phyloP scores from a whole-genome alignment of 92 coral and sea anemone species.

The Zoanthus sansibaricus region DNA sequence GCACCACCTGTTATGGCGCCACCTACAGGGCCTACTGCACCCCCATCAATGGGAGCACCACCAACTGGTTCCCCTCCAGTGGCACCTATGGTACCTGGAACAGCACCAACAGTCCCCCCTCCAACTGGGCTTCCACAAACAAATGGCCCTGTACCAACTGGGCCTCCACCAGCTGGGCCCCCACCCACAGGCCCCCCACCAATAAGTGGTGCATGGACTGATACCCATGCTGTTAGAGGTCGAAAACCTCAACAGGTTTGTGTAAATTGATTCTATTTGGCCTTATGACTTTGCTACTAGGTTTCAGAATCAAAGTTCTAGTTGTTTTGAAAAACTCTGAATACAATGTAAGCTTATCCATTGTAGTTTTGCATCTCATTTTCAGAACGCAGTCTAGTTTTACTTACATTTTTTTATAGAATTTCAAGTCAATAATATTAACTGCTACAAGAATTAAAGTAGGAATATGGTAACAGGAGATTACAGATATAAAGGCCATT shows the following conservation, averaged over 20 bases:
- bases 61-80: constrained; percentile 76
- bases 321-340: no score
- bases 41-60: constrained; percentile 52
- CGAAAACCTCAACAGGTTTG: constrained; percentile 64
- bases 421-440: no score
- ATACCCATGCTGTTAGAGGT: constrained; percentile 74
- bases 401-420: no score
- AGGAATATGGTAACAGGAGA: no score
- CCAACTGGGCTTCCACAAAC: constrained; percentile 69
- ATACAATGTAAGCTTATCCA: no score
- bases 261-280: background rate
- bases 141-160: constrained; percentile 82
- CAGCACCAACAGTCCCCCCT: constrained; percentile 55
- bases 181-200: constrained; percentile 75
- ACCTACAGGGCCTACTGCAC: constrained; percentile 64
- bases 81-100: background rate
- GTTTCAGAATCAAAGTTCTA: no score
- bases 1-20: constrained; percentile 82
- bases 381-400: no score
- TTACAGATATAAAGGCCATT: no score
- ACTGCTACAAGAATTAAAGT: no score
- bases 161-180: constrained; percentile 68
- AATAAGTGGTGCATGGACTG: constrained; percentile 79
- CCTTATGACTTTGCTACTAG: background rate
- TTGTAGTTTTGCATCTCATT: no score